Conservation (phyloP, 2,888 invertebrate genomes). For the Tillus elongatus region DNA sequence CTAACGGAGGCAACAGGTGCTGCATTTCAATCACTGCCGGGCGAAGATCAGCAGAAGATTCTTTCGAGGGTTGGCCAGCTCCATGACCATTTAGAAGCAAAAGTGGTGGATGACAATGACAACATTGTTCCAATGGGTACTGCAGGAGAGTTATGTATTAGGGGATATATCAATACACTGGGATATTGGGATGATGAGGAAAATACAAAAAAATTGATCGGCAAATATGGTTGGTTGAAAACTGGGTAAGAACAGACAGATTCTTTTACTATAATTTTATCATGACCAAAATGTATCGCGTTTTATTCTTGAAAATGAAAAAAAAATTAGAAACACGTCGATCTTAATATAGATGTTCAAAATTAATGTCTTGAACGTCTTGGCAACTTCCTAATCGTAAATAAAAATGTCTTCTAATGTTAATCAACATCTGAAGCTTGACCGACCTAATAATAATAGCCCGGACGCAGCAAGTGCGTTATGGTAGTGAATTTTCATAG, state of each 20-base stretch:
- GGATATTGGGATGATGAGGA: constrained; percentile 73
- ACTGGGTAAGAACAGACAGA: constrained; percentile 54
- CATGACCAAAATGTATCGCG: too few relatives aligned
- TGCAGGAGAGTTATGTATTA: constrained; percentile 64
- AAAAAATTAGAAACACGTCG: too few relatives aligned
- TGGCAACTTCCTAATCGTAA: too few relatives aligned
- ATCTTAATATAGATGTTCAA: too few relatives aligned
- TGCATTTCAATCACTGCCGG: constrained; percentile 46
- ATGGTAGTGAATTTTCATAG: too few relatives aligned
- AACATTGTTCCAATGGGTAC: constrained; percentile 58
- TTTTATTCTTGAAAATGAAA: too few relatives aligned
- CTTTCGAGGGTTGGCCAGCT: constrained; percentile 48
- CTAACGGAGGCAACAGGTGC: constrained; percentile 51
- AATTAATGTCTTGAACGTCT: too few relatives aligned
- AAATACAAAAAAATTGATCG: constrained; percentile 60
- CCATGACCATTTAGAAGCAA: constrained; percentile 50
- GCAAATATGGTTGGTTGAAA: constrained; percentile 64
- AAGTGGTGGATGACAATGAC: constrained; percentile 58
- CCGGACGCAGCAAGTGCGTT: too few relatives aligned
- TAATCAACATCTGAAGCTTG: too few relatives aligned
- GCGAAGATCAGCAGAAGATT: constrained; percentile 41
- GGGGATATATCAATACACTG: constrained; percentile 71
- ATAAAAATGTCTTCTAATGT: too few relatives aligned
- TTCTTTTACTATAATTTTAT: background rate
- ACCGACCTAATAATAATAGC: too few relatives aligned